Conservation (phyloP, 2,888 invertebrate genomes). For the Drosophila nr. fundita region DNA sequence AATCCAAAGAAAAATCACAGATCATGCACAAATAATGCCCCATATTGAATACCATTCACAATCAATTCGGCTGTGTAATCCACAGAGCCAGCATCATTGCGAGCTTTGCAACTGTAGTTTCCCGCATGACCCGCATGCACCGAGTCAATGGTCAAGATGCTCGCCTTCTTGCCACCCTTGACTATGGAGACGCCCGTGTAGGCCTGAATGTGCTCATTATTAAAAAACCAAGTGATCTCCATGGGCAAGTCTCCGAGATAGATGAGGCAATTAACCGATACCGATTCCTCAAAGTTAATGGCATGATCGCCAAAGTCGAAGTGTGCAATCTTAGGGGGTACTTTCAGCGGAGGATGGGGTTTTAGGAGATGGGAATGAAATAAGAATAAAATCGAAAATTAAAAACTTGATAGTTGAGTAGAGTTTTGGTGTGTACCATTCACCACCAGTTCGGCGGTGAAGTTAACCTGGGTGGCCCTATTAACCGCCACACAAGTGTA, state of each 20-base stretch:
- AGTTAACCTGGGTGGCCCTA: constrained; percentile 87
- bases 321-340: constrained; percentile 91
- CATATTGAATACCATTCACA: constrained; percentile 87
- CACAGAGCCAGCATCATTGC: constrained; percentile 89
- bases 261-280: constrained; percentile 87
- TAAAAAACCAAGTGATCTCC: constrained; percentile 86
- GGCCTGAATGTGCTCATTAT: constrained; percentile 84
- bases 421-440: constrained; percentile 85
- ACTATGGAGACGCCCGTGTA: constrained; percentile 85
- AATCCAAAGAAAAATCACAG: constrained; percentile 15
- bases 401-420: constrained; percentile 1
- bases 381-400: constrained; percentile 30
- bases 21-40: constrained; percentile 17
- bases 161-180: constrained; percentile 87
- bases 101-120: constrained; percentile 90
- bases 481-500: constrained; percentile 90
- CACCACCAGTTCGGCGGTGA: constrained; percentile 87
- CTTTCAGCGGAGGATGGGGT: constrained; percentile 83
- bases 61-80: constrained; percentile 89
- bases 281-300: constrained; percentile 88
- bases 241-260: constrained; percentile 89
- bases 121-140: constrained; percentile 89
- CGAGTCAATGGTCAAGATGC: constrained; percentile 88
- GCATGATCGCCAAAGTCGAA: constrained; percentile 90
- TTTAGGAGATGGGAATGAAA: constrained; percentile 1